phyloP scores from a whole-genome alignment of 2,797 vertebrate species.

The Euthynnus affinis region DNA sequence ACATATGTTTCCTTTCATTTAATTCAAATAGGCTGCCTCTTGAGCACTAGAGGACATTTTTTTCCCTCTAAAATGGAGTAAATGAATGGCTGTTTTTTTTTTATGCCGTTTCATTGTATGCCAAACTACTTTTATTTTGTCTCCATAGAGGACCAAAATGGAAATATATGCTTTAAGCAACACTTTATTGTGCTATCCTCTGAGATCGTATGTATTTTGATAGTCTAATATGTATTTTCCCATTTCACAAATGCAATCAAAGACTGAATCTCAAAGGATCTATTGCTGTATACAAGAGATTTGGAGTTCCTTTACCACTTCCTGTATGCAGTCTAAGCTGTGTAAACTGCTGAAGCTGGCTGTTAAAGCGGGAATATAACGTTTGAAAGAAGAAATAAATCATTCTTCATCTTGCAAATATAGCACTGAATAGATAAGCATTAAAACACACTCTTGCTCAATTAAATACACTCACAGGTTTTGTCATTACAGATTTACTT shows the following conservation, averaged over 20 bases:
- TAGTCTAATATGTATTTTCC: slow-evolving; percentile 24
- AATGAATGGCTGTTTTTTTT: slow-evolving; percentile 15
- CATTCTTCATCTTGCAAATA: neutral
- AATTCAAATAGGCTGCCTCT: slow-evolving; percentile 12
- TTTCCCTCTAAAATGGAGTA: neutral
- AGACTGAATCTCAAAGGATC: slow-evolving; percentile 10
- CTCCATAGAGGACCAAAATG: neutral
- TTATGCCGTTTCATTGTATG: neutral
- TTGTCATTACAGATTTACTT: neutral
- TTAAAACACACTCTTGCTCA: no score
- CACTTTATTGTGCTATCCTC: slow-evolving; percentile 30
- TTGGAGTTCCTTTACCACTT: neutral
- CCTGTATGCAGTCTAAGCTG: neutral
- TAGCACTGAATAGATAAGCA: neutral
- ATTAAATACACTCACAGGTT: neutral
- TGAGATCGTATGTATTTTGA: slow-evolving; percentile 27
- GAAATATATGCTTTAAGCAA: slow-evolving; percentile 20
- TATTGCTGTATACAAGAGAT: neutral
- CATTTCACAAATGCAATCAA: slow-evolving; percentile 24
- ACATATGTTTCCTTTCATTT: slow-evolving; percentile 40
- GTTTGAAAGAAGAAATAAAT: neutral
- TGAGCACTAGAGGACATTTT: neutral
- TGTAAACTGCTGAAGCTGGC: slow-evolving; percentile 1
- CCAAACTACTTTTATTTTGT: slow-evolving; percentile 4
- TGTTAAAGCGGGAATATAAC: neutral